Conservation (phyloP, 2,113 vertebrate species). For the Glaucomys volans region DNA sequence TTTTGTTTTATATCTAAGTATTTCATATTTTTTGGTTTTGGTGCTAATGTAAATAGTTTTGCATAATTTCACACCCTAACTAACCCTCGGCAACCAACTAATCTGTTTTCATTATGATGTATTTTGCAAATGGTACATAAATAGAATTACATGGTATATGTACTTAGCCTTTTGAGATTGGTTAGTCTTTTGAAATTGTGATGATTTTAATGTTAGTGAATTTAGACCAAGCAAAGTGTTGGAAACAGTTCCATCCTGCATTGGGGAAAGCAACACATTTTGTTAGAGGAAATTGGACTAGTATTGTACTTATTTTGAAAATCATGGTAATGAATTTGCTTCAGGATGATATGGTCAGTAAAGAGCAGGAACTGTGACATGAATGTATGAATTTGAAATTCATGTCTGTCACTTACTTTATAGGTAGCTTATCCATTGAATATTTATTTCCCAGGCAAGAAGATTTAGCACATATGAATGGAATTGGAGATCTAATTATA, state of each 20-base stretch:
- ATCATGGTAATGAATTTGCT: background rate
- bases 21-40: background rate
- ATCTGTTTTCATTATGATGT: background rate
- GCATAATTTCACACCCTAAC: background rate
- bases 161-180: slow-evolving; percentile 15
- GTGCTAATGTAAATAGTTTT: background rate
- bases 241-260: background rate
- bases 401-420: background rate
- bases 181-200: slow-evolving; percentile 1
- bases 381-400: background rate
- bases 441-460: slow-evolving; percentile 19
- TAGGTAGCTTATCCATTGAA: background rate
- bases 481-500: slow-evolving; percentile 21
- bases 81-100: background rate
- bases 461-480: slow-evolving; percentile 1
- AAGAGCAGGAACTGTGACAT: slow-evolving; percentile 16
- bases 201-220: slow-evolving; percentile 43
- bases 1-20: background rate
- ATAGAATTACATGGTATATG: background rate
- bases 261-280: background rate
- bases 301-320: slow-evolving; percentile 15
- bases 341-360: background rate
- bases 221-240: slow-evolving; percentile 32
- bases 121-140: slow-evolving; percentile 39
- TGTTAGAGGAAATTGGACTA: background rate